Evolutionary conservation across 37 sponge, comb jelly and placozoan species (phyloP).

Genomic region (Aphrocallistes beatrix): DNA sequence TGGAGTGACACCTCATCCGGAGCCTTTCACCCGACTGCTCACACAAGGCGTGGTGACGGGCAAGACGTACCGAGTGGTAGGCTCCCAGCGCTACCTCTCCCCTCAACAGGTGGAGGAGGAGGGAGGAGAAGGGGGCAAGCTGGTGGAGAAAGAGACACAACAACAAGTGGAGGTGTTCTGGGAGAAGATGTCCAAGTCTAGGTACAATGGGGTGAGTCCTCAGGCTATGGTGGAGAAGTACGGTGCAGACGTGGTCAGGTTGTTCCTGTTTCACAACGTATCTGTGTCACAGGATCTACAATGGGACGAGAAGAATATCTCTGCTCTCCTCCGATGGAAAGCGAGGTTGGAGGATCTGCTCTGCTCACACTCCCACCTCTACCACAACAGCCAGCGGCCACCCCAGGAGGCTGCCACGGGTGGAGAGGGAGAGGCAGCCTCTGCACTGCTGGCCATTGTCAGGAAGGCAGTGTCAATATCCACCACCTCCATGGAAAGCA

Average conservation of each 20-base stretch:
- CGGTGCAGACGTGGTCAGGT: conserved; percentile 61
- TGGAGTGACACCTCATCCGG: conserved; percentile 40
- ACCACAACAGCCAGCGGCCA: not conserved
- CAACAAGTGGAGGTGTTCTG: conserved; percentile 32
- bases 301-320: conserved; percentile 42
- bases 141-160: conserved; percentile 19
- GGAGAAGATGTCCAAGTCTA: conserved; percentile 92
- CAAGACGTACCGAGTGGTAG: conserved; percentile 30
- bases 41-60: conserved; percentile 77
- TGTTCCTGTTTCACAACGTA: conserved; percentile 58
- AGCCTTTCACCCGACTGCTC: conserved; percentile 62
- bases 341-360: not conserved
- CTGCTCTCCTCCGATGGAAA: not conserved
- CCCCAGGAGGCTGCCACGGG: not conserved
- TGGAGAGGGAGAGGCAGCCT: not conserved
- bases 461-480: conserved; percentile 29
- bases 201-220: conserved; percentile 76
- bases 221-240: conserved; percentile 44
- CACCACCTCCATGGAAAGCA: conserved; percentile 23
- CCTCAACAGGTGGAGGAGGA: conserved; percentile 31
- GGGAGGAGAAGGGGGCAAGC: not conserved
- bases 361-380: not conserved
- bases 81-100: conserved; percentile 35
- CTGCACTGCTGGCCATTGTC: not conserved
- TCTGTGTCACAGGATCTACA: conserved; percentile 40